Base-by-base conservation (phyloP, 2,797 vertebrate genomes). In the Cryptoblepharus egeriae region DNA sequence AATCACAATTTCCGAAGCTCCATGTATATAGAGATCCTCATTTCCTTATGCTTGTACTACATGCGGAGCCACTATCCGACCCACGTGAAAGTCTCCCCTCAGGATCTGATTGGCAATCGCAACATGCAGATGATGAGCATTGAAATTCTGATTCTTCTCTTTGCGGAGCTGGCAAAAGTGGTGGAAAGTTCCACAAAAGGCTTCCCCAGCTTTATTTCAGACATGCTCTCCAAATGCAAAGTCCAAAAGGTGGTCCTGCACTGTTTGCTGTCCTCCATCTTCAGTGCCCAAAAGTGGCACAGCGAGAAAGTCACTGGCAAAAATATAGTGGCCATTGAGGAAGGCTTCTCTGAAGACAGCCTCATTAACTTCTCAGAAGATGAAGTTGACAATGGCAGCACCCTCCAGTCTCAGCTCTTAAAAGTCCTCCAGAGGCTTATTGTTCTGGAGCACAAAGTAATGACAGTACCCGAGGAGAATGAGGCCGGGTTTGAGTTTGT, bases 101-200 rank as follows among this genome's bases (percentile, higher is more conserved):
- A 98, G 85, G 98, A 99, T 90, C 93, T 99, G 86, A 97, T 97
- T 37, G 98, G 98, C 58, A 99, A 99, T 93, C 97, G 98, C 28
- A 98, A 98, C 78, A 99, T 99, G 98, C 99, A 99, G 91, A 97
- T 99, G 94, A 98, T 99, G 94, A 99, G 98, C 30, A 97, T 99
- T 70, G 98, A 99, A 93, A 98, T 99, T 86, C 91, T 99, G 80
- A 98, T 98, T 0, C 96, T 99, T 37, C 97, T 99, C 26, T 99
- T 99, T 92, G 97, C 96, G 1, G 98, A 99, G 90, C 87, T 99
- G 32, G 94, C 96, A 78, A 99, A 99, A 94, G 98, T 97, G 85
- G 99, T 97, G 3, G 98, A 97, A 52, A 97, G 97, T 87, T 99
- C 98, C 1, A 97, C 99, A 0, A 99, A 99, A 87, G 99, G 99